Conservation (phyloP, 2,888 invertebrate genomes). For the Smittia sp. region DNA sequence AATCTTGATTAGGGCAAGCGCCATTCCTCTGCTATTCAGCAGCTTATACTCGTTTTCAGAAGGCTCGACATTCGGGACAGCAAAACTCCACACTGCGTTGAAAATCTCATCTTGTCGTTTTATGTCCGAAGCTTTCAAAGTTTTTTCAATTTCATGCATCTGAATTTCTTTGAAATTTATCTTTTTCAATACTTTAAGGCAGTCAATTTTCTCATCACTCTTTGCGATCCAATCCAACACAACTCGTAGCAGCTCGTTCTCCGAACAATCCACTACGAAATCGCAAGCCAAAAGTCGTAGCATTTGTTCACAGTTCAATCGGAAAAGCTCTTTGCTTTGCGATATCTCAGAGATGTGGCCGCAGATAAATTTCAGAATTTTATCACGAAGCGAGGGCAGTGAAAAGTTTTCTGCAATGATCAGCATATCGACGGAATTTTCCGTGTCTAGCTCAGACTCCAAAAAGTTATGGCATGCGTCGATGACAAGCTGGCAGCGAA, state of each 20-base stretch:
- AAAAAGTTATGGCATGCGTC: slow-evolving; percentile 65
- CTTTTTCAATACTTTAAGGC: slow-evolving; percentile 44
- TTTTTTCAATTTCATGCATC: slow-evolving; percentile 48
- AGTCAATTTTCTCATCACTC: slow-evolving; percentile 47
- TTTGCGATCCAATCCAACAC: slow-evolving; percentile 61
- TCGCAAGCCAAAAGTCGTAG: slow-evolving; percentile 62
- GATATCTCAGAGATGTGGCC: slow-evolving; percentile 62
- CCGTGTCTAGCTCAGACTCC: slow-evolving; percentile 64
- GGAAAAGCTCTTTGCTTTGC: slow-evolving; percentile 59
- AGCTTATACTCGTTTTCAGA: slow-evolving; percentile 48
- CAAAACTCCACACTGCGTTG: slow-evolving; percentile 43
- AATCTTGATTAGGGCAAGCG: slow-evolving; percentile 64
- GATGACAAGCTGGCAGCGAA: slow-evolving; percentile 63
- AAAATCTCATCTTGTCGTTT: slow-evolving; percentile 45
- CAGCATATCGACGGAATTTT: slow-evolving; percentile 70
- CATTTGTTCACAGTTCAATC: slow-evolving; percentile 61
- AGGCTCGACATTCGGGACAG: slow-evolving; percentile 25
- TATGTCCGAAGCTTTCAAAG: slow-evolving; percentile 45
- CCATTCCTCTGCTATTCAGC: slow-evolving; percentile 66
- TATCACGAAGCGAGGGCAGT: slow-evolving; percentile 58
- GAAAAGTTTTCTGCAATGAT: slow-evolving; percentile 68
- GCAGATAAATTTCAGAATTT: slow-evolving; percentile 65
- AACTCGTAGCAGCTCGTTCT: slow-evolving; percentile 60
- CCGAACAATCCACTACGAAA: slow-evolving; percentile 67
- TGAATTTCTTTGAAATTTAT: slow-evolving; percentile 56